Conservation (phyloP, 2,797 vertebrate genomes). For the Oreochromis grahami region DNA sequence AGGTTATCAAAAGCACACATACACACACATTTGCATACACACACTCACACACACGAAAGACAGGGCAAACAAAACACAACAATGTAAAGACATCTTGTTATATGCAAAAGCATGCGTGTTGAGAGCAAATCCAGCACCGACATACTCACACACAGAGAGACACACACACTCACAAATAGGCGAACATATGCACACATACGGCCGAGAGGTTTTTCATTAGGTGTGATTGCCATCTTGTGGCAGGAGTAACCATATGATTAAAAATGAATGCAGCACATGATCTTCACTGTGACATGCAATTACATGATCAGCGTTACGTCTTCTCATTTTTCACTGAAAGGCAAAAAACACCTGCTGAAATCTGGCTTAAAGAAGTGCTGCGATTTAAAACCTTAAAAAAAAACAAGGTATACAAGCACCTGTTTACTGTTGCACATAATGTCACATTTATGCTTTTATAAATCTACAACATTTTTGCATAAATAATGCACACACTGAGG, state of each 20-base stretch:
- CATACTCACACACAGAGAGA: neutral
- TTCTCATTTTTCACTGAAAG: neutral
- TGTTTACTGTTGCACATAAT: neutral
- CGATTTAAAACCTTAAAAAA: neutral
- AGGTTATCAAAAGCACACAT: neutral
- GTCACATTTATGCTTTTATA: neutral
- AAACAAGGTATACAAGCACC: neutral
- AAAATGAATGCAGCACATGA: neutral
- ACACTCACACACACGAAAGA: neutral
- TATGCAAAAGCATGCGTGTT: constrained; percentile 13
- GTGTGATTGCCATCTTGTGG: constrained; percentile 72
- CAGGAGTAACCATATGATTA: constrained; percentile 15
- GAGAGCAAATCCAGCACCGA: neutral
- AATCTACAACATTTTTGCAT: neutral
- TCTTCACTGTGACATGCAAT: neutral
- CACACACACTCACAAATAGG: neutral
- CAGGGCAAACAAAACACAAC: neutral
- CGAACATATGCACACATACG: neutral
- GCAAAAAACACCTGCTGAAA: neutral
- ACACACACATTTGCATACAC: neutral
- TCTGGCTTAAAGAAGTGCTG: neutral
- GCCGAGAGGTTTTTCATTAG: constrained; percentile 34
- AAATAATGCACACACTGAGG: neutral
- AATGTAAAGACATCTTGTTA: neutral
- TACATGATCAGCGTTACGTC: neutral